Base-by-base conservation (phyloP, 2,888 invertebrate genomes). In the Hydropsyche betteni region DNA sequence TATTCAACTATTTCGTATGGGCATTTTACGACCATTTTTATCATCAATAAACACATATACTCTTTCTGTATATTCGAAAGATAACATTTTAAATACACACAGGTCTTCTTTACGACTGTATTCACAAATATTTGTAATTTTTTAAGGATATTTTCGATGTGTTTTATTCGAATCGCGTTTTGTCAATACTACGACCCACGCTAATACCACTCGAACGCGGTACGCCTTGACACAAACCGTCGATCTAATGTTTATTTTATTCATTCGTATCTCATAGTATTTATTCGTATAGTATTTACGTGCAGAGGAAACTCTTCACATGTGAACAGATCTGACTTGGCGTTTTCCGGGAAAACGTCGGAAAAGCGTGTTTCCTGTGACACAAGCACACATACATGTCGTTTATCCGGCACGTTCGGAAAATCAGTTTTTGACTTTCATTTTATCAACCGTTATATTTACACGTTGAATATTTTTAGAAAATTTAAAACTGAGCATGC, bases 121-220 rank as follows among this genome's bases (percentile, higher is more conserved):
- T 44, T 10, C 7, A 44, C 44, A 44, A 44, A 44, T 44, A 44
- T 44, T 44, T 44, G 44, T 44, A 10, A 10, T 58, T 58, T 8
- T 58, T 16, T 24, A 16, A 53, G 16, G 53, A 53, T 53, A 53
- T 14, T 14, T 24, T 58, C 0, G 16, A 24, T 44, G 44, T 58
- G 24, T 24, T 58, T 6, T 14, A 58, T 58, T 58, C 24, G 14
- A 16, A 16, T 16, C 16, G 58, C 58, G 24, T 58, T 44, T 58
- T 24, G 58, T 58, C 58, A 58, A 58, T 58, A 58, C 58, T 58
- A 24, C 58, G 58, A 58, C 58, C 58, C 58, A 58, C 58, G 58
- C 58, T 24, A 58, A 58, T 58, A 24, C 14, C 55, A 16, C 16
- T 24, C 58, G 24, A 53, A 53, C 16, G 58, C 58, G 16, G 58